phyloP scores from a whole-genome alignment of 1,140 invertebrate genomes.

The Trachymyrmex septentrionalis region DNA sequence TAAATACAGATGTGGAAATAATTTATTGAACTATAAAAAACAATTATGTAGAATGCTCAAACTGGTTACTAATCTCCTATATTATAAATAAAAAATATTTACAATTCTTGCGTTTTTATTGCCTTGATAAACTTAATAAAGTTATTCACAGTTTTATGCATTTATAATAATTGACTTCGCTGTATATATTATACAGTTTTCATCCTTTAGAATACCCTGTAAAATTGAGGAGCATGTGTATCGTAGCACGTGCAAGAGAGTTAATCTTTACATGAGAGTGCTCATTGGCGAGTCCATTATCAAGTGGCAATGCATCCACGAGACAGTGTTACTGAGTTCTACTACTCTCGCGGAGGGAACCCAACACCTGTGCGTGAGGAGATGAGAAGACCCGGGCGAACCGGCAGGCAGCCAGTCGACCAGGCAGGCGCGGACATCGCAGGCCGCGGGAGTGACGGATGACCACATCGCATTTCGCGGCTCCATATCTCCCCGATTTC shows the following conservation, averaged over 20 bases:
- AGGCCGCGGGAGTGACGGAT: constrained; percentile 84
- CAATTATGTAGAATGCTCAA: too few species aligned
- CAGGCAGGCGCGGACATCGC: constrained; percentile 72
- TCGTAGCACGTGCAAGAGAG: neutral
- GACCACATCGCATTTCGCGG: constrained; percentile 86
- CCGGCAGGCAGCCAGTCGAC: constrained; percentile 10
- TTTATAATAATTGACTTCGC: neutral
- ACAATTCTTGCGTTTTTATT: neutral
- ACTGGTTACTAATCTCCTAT: too few species aligned
- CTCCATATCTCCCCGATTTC: constrained; percentile 86
- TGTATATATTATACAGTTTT: neutral
- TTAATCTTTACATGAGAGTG: constrained; percentile 30
- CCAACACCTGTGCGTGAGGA: constrained; percentile 56
- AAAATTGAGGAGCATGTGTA: neutral
- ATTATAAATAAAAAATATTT: neutral
- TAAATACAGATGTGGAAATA: too few species aligned
- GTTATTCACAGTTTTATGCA: neutral
- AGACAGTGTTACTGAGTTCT: constrained; percentile 5
- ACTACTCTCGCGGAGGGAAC: constrained; percentile 34
- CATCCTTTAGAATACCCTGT: neutral
- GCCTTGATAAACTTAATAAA: neutral
- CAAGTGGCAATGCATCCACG: constrained; percentile 35
- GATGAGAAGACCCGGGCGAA: constrained; percentile 20
- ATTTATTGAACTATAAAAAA: too few species aligned
- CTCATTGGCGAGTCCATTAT: constrained; percentile 25